phyloP scores from a whole-genome alignment of 2,797 vertebrate genomes.

The Melopsittacus undulatus region DNA sequence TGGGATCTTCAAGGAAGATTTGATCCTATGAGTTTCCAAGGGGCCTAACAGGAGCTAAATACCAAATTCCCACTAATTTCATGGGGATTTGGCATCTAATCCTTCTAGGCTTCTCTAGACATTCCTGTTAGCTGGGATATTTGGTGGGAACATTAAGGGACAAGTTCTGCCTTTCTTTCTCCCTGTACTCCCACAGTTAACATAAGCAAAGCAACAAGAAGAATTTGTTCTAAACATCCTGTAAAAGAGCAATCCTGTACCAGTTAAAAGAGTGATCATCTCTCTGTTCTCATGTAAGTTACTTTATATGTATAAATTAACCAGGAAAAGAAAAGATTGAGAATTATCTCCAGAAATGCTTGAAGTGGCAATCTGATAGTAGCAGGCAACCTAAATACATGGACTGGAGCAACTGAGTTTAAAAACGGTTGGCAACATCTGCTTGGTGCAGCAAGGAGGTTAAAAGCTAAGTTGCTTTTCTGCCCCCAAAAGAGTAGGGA shows the following conservation, averaged over 20 bases:
- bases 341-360: neutral
- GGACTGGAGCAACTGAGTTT: slow-evolving; percentile 8
- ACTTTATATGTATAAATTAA: neutral
- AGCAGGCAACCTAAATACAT: neutral
- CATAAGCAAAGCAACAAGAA: neutral
- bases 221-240: neutral
- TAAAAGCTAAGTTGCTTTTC: slow-evolving; percentile 7
- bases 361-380: neutral
- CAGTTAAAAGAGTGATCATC: neutral
- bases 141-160: neutral
- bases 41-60: neutral
- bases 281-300: neutral
- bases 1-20: neutral
- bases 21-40: neutral
- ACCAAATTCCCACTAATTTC: slow-evolving; percentile 39
- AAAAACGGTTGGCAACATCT: neutral
- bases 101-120: neutral
- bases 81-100: slow-evolving; percentile 17
- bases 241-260: neutral
- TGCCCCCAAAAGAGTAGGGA: neutral
- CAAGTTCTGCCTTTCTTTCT: neutral
- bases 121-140: neutral
- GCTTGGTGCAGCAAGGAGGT: neutral
- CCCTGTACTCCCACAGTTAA: neutral
- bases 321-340: neutral